phyloP scores from a whole-genome alignment of 2,888 invertebrate species.

The Asteroscopus sphinx region DNA sequence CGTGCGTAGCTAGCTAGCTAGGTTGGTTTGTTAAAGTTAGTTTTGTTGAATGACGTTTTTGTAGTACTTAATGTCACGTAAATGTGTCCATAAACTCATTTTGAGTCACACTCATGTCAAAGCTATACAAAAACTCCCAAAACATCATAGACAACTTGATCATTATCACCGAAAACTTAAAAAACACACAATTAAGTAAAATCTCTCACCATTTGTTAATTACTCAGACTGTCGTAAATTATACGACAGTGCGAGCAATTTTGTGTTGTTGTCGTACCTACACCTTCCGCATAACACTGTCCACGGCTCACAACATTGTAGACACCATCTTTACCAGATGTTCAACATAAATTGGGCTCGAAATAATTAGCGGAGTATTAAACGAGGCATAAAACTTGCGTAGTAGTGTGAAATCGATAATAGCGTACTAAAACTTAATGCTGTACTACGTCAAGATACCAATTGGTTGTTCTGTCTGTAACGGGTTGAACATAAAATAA shows the following conservation, averaged over 20 bases:
- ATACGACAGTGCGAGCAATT: slow-evolving; percentile 40
- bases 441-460: slow-evolving; percentile 45
- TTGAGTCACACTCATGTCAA: not conserved
- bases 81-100: not conserved
- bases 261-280: slow-evolving; percentile 24
- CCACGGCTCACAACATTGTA: slow-evolving; percentile 33
- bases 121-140: slow-evolving; percentile 2
- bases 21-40: not conserved
- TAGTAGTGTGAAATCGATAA: slow-evolving; percentile 74
- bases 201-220: slow-evolving; percentile 34
- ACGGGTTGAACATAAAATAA: slow-evolving; percentile 44
- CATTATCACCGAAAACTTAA: not conserved
- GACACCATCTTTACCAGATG: slow-evolving; percentile 48
- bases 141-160: slow-evolving; percentile 12
- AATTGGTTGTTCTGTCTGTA: slow-evolving; percentile 49
- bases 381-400: slow-evolving; percentile 72
- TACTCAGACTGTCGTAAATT: slow-evolving; percentile 37
- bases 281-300: slow-evolving; percentile 39
- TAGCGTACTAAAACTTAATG: slow-evolving; percentile 68
- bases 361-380: slow-evolving; percentile 80
- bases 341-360: slow-evolving; percentile 53
- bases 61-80: not conserved
- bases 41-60: too few species aligned
- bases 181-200: slow-evolving; percentile 17
- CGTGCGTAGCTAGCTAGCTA: not conserved